Evolutionary conservation across 2,113 vertebrate genomes (phyloP).

Genomic region (Macquaria australasica): DNA sequence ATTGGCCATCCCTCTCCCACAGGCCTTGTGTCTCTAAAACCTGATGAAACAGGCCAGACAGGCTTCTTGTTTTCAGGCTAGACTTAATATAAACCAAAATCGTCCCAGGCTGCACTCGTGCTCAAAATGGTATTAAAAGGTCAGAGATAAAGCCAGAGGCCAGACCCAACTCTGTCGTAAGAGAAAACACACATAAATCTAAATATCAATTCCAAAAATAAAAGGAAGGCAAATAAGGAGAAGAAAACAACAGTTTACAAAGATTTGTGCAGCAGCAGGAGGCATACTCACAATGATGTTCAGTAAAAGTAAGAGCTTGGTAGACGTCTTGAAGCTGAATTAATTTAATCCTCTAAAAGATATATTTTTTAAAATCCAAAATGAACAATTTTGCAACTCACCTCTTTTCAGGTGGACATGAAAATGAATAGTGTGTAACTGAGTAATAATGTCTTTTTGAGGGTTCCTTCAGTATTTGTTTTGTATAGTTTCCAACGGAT

Average conservation of each 20-base stretch:
- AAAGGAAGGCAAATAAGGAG: constrained; percentile 5
- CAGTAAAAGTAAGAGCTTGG: background rate
- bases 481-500: background rate
- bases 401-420: constrained; percentile 3
- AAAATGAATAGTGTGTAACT: background rate
- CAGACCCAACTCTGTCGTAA: background rate
- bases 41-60: background rate
- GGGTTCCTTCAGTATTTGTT: background rate
- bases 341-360: background rate
- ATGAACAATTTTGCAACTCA: background rate
- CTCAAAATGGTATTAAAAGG: constrained; percentile 43
- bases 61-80: constrained; percentile 8
- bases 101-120: background rate
- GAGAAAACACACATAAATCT: background rate
- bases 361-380: background rate
- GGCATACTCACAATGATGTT: background rate
- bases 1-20: too few species aligned
- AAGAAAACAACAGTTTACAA: background rate
- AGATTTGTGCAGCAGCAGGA: background rate
- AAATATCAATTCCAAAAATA: constrained; percentile 18
- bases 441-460: background rate
- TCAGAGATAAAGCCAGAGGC: constrained; percentile 26
- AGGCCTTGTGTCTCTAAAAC: background rate
- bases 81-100: background rate
- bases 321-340: background rate